These are phyloP conservation scores for Setipinna tenuifilis DNA, from an alignment of 2,797 vertebrate species.

Conservation along the genomic window DNA sequence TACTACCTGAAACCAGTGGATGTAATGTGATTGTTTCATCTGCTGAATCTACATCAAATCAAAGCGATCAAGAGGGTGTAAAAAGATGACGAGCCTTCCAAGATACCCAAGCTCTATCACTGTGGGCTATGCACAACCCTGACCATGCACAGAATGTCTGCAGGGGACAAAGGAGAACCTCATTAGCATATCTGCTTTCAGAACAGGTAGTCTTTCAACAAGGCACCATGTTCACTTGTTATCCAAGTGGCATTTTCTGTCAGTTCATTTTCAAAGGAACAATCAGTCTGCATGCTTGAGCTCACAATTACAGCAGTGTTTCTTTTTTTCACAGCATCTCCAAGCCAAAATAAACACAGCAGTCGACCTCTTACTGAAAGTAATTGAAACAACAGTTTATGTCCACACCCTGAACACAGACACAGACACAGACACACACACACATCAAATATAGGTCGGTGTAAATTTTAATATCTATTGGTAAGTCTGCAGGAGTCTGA, in stretches of 20 bases:
- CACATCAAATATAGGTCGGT: not conserved
- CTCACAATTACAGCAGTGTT: not conserved
- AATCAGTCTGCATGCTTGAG: not conserved
- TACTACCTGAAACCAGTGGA: not conserved
- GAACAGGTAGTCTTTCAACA: not conserved
- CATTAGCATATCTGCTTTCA: not conserved
- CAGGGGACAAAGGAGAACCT: no score
- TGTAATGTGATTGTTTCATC: not conserved
- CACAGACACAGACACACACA: not conserved
- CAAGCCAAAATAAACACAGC: not conserved
- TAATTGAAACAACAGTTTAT: not conserved
- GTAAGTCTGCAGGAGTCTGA: no score
- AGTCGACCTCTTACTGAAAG: not conserved
- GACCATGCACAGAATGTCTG: not conserved
- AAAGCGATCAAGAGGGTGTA: not conserved
- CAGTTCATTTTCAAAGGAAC: not conserved
- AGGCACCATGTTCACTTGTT: not conserved
- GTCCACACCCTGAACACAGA: not conserved
- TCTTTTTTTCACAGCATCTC: not conserved
- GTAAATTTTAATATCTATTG: no score
- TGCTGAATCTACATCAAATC: not conserved
- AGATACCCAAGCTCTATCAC: not conserved
- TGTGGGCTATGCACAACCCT: not conserved
- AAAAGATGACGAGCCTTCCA: not conserved
- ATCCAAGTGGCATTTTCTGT: not conserved